These are phyloP conservation scores for Spilosoma lubricipeda DNA, from an alignment of 2,888 invertebrate genomes.

Conservation along the genomic window DNA sequence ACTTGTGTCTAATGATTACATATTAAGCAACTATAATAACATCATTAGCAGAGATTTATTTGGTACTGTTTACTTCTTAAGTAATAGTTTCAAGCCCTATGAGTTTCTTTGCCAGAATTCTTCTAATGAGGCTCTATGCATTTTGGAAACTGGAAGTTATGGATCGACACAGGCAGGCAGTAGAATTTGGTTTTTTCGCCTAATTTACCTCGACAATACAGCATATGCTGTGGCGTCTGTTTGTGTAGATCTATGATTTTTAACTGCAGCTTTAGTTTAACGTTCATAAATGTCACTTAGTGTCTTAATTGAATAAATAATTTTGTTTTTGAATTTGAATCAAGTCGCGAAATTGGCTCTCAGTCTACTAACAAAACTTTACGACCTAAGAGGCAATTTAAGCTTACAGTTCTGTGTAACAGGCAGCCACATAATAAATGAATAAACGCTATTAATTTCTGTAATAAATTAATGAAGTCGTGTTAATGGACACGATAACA, in stretches of 20 bases:
- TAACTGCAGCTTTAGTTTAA: too few relatives aligned
- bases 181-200: too few relatives aligned
- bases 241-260: too few relatives aligned
- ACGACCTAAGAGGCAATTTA: neutral
- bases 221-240: too few relatives aligned
- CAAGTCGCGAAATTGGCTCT: neutral
- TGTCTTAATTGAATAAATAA: too few relatives aligned
- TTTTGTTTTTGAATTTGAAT: too few relatives aligned
- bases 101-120: too few relatives aligned
- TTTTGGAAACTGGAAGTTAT: too few relatives aligned
- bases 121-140: too few relatives aligned
- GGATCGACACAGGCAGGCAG: too few relatives aligned
- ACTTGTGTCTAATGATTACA: neutral
- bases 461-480: slow-evolving; percentile 29
- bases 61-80: neutral
- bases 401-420: slow-evolving; percentile 17
- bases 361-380: neutral
- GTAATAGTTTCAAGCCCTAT: neutral
- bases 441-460: slow-evolving; percentile 22
- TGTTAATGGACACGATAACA: slow-evolving; percentile 17
- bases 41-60: neutral
- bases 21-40: neutral
- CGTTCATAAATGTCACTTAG: too few relatives aligned
- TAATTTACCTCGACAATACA: too few relatives aligned
- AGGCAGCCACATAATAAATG: slow-evolving; percentile 8